Evolutionary conservation across 2,113 vertebrate species (phyloP).

Genomic region (Sialia sialis): DNA sequence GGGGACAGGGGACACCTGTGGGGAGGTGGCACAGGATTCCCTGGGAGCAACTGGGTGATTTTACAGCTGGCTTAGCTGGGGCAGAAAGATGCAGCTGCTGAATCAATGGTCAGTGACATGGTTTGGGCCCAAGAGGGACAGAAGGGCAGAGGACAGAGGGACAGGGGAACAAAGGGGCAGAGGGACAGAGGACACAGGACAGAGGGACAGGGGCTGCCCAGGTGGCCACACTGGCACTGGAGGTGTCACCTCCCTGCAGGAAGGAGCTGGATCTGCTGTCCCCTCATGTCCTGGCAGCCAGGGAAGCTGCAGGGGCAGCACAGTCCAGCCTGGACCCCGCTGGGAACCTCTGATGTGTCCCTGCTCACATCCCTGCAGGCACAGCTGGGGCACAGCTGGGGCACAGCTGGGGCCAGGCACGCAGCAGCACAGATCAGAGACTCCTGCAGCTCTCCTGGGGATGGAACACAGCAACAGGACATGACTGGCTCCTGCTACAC

Average conservation of each 20-base stretch:
- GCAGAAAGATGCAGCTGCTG: neutral
- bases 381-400: no score
- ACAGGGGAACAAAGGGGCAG: no score
- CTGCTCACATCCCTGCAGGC: neutral
- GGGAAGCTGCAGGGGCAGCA: neutral
- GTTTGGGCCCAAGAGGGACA: neutral
- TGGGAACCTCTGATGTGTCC: neutral
- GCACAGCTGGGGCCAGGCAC: neutral
- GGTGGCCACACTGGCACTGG: rapidly evolving
- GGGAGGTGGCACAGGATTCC: neutral
- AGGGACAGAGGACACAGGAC: neutral
- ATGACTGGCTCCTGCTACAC: rapidly evolving
- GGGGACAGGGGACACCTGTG: rapidly evolving
- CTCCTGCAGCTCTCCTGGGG: neutral
- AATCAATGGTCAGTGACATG: neutral
- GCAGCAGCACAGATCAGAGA: neutral
- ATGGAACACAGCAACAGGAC: neutral
- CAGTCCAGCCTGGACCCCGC: neutral
- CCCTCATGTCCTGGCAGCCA: neutral
- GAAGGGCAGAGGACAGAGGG: no score
- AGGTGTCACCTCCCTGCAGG: neutral
- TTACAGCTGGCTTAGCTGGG: neutral
- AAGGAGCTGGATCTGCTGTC: neutral
- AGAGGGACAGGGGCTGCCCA: neutral
- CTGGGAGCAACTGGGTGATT: neutral